Base-by-base conservation (phyloP, 2,797 vertebrate genomes). In the Crax fasciolata region DNA sequence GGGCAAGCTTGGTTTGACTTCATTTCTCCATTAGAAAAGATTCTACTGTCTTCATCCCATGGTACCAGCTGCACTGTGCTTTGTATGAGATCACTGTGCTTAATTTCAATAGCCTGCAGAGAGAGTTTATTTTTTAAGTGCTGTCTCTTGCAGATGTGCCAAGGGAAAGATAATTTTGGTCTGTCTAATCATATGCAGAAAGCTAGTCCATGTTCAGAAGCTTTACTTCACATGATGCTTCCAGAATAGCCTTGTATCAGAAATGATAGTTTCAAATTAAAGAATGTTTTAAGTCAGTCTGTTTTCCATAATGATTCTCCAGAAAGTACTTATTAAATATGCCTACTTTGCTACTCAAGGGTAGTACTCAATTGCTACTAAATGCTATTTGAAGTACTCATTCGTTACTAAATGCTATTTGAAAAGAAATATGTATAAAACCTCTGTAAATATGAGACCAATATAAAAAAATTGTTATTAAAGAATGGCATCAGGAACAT, bases 61-160 rank as follows among this genome's bases (percentile, higher is more conserved):
- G 93, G 82, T 93, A 97, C 95, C 98, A 98, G 98, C 98, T 98
- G 98, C 95, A 94, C 32, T 49, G 58, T n/a, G 88, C 86, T 97
- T 95, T 97, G 95, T 96, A 93, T 97, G 95, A 96, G 96, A 98
- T 97, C 97, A 96, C 90, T 96, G 91, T 94, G 92, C 57, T 96
- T 97, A 93, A 89, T 97, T 98, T 98, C 97, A 98, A 97, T 94
- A 97, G 97, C 90, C 86, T 95, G 87, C 91, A 95, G 96, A 97
- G 91, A 95, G 85, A 97, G 94, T 97, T 95, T 96, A 96, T 95
- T 98, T 97, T 97, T 96, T 93, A 96, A 97, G 96, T 96, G 93
- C 91, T 94, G 89, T 83, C 79, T 97, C 93, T 96, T 95, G 96
- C 97, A 97, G 96, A 97, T 97, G 93, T 93, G 95, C 96, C 97